These are phyloP conservation scores for Nymphalis io DNA, from an alignment of 1,140 invertebrate species.

Conservation along the genomic window DNA sequence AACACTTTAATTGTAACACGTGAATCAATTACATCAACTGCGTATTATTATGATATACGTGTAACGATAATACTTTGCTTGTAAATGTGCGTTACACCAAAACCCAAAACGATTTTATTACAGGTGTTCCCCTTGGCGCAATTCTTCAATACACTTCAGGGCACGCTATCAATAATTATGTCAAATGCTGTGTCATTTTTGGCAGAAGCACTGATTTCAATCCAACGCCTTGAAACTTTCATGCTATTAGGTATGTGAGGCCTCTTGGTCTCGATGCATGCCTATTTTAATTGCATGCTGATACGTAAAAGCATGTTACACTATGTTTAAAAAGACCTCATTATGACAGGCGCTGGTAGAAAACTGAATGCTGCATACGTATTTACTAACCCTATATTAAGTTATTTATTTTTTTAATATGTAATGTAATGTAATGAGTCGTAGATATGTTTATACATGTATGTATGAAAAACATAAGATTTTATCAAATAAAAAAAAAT, in stretches of 20 bases:
- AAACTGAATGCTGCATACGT: neutral
- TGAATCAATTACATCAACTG: conserved; percentile 14
- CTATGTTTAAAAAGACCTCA: conserved; percentile 48
- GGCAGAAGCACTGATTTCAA: conserved; percentile 86
- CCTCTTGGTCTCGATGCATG: conserved; percentile 45
- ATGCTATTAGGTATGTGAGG: conserved; percentile 84
- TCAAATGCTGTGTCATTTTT: conserved; percentile 86
- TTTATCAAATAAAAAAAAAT: neutral
- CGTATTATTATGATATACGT: conserved; percentile 9
- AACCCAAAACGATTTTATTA: conserved; percentile 41
- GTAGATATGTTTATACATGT: neutral
- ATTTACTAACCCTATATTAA: too few relatives aligned
- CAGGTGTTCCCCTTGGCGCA: conserved; percentile 80
- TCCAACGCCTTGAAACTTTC: conserved; percentile 85
- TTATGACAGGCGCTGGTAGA: conserved; percentile 53
- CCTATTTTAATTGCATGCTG: conserved; percentile 39
- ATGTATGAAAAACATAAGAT: too few relatives aligned
- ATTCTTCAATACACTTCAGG: conserved; percentile 80
- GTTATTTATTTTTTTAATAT: too few relatives aligned
- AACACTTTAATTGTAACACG: conserved; percentile 24
- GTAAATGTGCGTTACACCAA: conserved; percentile 13
- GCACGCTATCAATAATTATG: conserved; percentile 85
- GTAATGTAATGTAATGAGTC: neutral
- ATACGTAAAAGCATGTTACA: conserved; percentile 39
- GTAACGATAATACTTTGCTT: conserved; percentile 6